Evolutionary conservation across 2,888 invertebrate genomes (phyloP), one percentile per base, ranked within the genome.

Genomic region (Serripes groenlandicus): DNA sequence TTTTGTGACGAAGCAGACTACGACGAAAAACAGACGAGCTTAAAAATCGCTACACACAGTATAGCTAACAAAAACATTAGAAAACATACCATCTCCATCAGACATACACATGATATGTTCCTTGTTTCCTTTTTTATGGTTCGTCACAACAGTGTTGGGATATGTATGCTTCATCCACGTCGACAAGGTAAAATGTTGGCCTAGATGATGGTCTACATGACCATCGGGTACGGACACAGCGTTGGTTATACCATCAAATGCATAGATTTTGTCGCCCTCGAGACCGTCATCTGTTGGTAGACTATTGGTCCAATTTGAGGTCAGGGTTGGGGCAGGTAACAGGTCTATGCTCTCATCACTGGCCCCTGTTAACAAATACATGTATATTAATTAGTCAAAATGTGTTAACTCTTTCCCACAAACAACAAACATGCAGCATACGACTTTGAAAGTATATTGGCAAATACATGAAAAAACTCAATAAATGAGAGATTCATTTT

Each of bases 91-190:
- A 94, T 99, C 98, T 94, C 99, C 98, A 95, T 99, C 99, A 34
- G 99, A 98, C 92, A 98, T 97, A 95, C 99, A 99, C 64, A 99
- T 95, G 91, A 99, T 97, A 93, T 99, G 99, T 94, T 99, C 99
- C 95, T 99, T 99, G 88, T 97, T 88, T 26, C 86, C 88, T 15
- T 86, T 83, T 35, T 97, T 83, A 37, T 86, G 86, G 37, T 86
- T 83, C 5, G 80, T 78, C 7, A 77, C 49, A 0, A 83, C 81
- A 0, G 71, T 76, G 21, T 83, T 96, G 0, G 96, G 96, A 64
- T 81, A 96, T 58, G 97, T 97, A 95, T 99, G 99, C 71, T 98
- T 96, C 96, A 99, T 97, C 97, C 99, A 99, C 15, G 98, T 98
- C 60, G 98, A 96, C 91, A 99, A 96, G 78, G 98, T 97, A 95